A percentile compares a stretch with the other conserved stretches of the same genome.
Conservation (phyloP, 2,888 invertebrate genomes). For the Neoaliturus tenellus region DNA sequence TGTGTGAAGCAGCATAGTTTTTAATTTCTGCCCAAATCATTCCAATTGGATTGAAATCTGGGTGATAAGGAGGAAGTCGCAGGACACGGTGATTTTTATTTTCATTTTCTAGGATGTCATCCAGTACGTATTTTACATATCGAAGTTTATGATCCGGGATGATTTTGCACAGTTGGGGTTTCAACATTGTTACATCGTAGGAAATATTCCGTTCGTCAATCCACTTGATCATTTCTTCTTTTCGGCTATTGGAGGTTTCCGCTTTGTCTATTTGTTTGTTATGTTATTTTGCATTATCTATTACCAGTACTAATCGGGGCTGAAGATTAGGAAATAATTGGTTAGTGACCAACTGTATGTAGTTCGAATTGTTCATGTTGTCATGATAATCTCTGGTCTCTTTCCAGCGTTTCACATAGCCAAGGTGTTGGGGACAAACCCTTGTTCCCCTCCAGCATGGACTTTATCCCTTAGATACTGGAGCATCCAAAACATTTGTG, state of each 20-base stretch:
- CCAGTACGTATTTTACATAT: not conserved
- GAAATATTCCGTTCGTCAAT: too few species aligned
- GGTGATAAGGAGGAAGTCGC: conserved; percentile 63
- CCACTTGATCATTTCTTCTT: too few species aligned
- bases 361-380: too few species aligned
- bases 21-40: conserved; percentile 62
- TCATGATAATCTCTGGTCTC: not conserved
- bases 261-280: too few species aligned
- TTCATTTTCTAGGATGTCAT: not conserved
- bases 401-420: too few species aligned
- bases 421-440: too few species aligned
- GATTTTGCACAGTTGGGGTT: not conserved
- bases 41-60: conserved; percentile 62
- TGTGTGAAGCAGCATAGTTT: conserved; percentile 47
- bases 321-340: not conserved
- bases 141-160: not conserved
- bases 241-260: not conserved
- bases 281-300: not conserved
- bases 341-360: not conserved
- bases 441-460: too few species aligned
- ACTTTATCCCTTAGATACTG: too few species aligned
- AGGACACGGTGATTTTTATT: not conserved
- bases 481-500: not conserved
- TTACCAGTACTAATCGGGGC: too few species aligned
- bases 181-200: conserved; percentile 12